These are phyloP conservation scores for Autographa gamma DNA, from an alignment of 2,888 invertebrate genomes.

Conservation along the genomic window DNA sequence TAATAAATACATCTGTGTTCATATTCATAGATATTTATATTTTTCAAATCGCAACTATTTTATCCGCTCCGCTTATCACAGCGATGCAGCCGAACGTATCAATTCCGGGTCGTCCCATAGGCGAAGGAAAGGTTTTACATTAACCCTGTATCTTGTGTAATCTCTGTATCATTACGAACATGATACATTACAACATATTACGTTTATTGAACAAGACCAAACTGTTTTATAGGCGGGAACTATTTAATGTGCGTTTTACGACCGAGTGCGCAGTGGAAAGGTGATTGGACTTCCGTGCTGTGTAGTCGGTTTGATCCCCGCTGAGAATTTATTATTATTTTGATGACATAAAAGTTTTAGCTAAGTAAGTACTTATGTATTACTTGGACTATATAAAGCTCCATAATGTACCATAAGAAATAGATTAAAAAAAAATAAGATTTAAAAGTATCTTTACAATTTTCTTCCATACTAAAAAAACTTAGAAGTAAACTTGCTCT, in stretches of 20 bases:
- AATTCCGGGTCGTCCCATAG: conserved; percentile 54
- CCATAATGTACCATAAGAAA: no score
- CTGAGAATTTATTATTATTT: neutral
- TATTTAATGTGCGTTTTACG: neutral
- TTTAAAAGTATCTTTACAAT: no score
- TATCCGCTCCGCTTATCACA: conserved; percentile 35
- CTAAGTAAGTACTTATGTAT: neutral
- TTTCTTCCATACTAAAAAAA: no score
- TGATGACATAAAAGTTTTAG: neutral
- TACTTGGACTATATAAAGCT: neutral
- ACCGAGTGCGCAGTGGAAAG: neutral
- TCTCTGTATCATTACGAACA: conserved; percentile 30
- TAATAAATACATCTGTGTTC: no score
- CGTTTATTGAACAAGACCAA: neutral
- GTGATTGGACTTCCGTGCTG: neutral
- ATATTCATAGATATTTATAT: neutral
- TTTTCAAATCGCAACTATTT: neutral
- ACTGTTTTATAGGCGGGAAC: neutral
- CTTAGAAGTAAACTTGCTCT: neutral
- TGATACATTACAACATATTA: conserved; percentile 31
- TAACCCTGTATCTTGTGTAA: conserved; percentile 47
- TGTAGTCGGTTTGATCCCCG: neutral
- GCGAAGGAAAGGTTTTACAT: conserved; percentile 55
- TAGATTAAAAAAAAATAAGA: no score
- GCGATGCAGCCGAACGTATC: conserved; percentile 22